Conservation (phyloP, 1,140 invertebrate species). For the Magallana angulata region DNA sequence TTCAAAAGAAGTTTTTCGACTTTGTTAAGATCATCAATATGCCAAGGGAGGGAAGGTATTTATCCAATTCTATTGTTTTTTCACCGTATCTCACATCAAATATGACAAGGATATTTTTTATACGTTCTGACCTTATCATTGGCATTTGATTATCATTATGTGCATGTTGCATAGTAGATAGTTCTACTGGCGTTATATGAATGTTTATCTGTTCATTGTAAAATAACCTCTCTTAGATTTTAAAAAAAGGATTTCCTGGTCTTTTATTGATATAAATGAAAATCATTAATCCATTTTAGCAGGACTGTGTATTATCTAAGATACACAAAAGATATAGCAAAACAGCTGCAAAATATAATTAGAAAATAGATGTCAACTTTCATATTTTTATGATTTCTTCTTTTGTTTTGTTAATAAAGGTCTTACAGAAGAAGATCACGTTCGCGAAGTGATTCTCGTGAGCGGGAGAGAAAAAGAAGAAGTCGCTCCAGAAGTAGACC, state of each 20-base stretch:
- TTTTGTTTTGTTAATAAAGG: background rate
- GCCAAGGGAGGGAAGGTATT: conserved; percentile 56
- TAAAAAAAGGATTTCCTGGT: no score
- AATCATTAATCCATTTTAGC: no score
- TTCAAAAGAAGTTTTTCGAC: background rate
- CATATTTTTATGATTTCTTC: background rate
- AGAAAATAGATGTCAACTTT: background rate
- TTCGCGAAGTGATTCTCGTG: conserved; percentile 64
- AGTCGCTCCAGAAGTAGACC: conserved; percentile 66
- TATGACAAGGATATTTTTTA: background rate
- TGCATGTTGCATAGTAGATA: no score
- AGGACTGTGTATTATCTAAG: no score
- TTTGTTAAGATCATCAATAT: conserved; percentile 22
- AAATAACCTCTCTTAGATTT: no score
- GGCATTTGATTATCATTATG: no score
- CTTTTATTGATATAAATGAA: no score
- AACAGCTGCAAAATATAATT: no score
- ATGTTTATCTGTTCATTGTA: no score
- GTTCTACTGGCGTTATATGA: no score
- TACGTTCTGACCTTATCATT: background rate
- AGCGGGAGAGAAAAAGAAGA: conserved; percentile 60
- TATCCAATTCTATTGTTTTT: background rate
- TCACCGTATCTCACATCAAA: background rate
- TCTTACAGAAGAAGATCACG: conserved; percentile 58
- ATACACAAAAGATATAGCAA: no score